A percentile compares a stretch with the other conserved stretches of the same genome.
phyloP scores from a whole-genome alignment of 2,888 invertebrate species.

The Colostygia pectinataria region DNA sequence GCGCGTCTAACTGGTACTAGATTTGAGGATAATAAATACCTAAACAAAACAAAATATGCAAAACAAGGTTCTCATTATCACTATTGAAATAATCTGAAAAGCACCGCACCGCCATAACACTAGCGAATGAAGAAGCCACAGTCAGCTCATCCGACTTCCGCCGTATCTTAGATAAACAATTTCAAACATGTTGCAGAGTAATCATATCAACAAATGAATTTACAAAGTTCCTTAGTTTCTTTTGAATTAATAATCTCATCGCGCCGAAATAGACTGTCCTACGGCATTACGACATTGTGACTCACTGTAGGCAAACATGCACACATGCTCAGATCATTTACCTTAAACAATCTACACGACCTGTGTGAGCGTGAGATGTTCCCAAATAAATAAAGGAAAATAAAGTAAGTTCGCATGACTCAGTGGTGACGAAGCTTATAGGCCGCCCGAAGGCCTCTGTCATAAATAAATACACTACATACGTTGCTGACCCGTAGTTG shows the following conservation, averaged over 20 bases:
- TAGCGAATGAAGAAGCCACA: conserved; percentile 25
- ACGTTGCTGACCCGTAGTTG: no score
- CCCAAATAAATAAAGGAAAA: conserved; percentile 73
- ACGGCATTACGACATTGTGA: conserved; percentile 71
- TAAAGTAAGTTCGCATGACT: no score
- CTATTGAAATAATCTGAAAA: conserved; percentile 21
- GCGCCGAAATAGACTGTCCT: conserved; percentile 77
- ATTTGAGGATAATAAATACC: conserved; percentile 4
- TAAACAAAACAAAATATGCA: conserved; percentile 1
- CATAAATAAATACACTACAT: conserved; percentile 44
- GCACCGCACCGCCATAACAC: conserved; percentile 19
- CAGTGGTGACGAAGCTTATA: no score
- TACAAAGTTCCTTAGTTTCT: conserved; percentile 37
- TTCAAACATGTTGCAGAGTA: conserved; percentile 17
- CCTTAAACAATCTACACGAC: conserved; percentile 57
- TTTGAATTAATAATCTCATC: conserved; percentile 68
- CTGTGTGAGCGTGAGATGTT: conserved; percentile 53
- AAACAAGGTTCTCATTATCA: neutral
- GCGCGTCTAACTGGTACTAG: neutral
- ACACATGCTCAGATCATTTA: conserved; percentile 54
- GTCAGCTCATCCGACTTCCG: conserved; percentile 24
- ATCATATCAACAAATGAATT: conserved; percentile 25
- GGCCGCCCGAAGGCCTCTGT: no score
- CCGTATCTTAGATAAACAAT: conserved; percentile 25
- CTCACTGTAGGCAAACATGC: conserved; percentile 67